Evolutionary conservation across 2,888 invertebrate species (phyloP), one percentile per base, ranked within the genome.

Genomic region (Apocheima hispidaria): DNA sequence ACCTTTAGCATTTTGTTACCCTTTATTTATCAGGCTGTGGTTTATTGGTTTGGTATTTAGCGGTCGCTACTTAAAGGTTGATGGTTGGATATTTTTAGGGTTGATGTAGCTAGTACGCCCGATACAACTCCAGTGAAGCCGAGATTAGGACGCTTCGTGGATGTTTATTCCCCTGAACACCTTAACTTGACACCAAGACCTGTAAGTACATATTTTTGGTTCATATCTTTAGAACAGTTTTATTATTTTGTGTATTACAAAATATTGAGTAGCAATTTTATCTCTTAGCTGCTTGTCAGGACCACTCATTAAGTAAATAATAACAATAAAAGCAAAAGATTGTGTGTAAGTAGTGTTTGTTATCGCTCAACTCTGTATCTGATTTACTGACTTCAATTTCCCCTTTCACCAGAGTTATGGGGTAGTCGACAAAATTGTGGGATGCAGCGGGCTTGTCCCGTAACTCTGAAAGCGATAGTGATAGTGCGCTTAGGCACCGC

Each of bases 121-220:
- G 75, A 68, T 55, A 64, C 79, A 57, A 88, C 90, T 18, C 91
- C 92, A 40, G 78, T 86, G 43, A 90, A 88, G 71, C 84, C 87
- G 50, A 84, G 87, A 75, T 79, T 93, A 55, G 86, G 92, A 57
- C 84, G 75, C 78, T 92, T 93, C 74, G 75, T 84, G 41, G 92
- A 90, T 84, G 79, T 84, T 82, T 91, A 92, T 81, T 93, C 92
- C 35, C 93, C 92, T 57, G 87, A 91, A 78, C 92, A 93, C 78
- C 86, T 93, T 49, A 90, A 93, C 79, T 79, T 86, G 75, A 87
- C 92, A 63, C 90, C 93, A 56, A 86, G 77, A 80, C 74, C 77
- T 73, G 93, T 93, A 82, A 88, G 92, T 86, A 66, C 20, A 40
- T 46, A 51, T 44, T 10, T 50, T 16, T 6, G n/a, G 1, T 14